Base-by-base conservation (phyloP, 2,888 invertebrate genomes). In the Teinopalpus imperialis region DNA sequence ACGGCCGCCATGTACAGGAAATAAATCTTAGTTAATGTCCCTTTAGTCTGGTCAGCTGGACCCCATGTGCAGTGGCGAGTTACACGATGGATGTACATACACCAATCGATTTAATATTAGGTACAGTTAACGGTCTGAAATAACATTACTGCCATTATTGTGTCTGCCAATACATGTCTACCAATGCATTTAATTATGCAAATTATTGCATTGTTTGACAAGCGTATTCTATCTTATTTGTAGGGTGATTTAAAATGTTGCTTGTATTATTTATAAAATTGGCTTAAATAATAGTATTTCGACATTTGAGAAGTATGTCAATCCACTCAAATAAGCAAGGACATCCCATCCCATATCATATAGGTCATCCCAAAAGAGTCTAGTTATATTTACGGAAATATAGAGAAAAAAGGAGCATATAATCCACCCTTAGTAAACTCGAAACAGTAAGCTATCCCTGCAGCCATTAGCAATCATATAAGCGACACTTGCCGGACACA, bases 1-100 rank as follows among this genome's bases (percentile, higher is more conserved):
- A 44, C 66, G 69, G 69, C 64, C 66, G 66, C 64, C 57, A 60
- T 61, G 66, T 61, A 63, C 53, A 66, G 71, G 72, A 64, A 64
- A 87, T 88, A 88, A 88, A 87, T 87, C 87, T 86, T 86, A 57
- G 78, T 87, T 86, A 85, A 86, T 87, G 86, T 77, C 82, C 82
- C 71, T 76, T 67, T 75, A 70, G 79, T 78, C 81, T 81, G 85
- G 75, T 72, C 76, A 71, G 63, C 61, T 51, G 62, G 55, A 65
- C 63, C 72, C 66, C 73, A 74, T 74, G 67, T 75, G 74, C 54
- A 53, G 63, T 60, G 49, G 60, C 61, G 64, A 63, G 61, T 64
- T 52, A 59, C 61, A 56, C 61, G 61, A 66, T 66, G 67, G 56
- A 60, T 52, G 6, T 54, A 56, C n/a, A n/a, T n/a, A n/a, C 54